Percentiles rank a stretch among this genome's conserved stretches.
These are phyloP conservation scores for Dastarcus helophoroides DNA, from an alignment of 2,888 invertebrate species.

Conservation along the genomic window DNA sequence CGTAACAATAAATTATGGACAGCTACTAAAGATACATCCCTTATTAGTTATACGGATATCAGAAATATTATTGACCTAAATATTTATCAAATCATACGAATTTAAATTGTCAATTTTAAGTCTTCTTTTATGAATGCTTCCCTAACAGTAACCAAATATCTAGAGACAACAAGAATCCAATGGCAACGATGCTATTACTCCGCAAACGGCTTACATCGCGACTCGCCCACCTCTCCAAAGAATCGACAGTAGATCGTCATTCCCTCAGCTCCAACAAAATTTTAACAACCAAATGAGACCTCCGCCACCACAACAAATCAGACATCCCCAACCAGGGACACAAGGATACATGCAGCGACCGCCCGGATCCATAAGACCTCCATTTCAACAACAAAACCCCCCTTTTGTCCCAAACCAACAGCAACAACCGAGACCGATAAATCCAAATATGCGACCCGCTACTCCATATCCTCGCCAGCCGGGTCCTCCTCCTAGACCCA, in stretches of 20 bases:
- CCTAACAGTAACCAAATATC: too few species aligned
- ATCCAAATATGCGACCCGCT: conserved; percentile 32
- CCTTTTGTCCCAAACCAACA: conserved; percentile 13
- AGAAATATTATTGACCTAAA: too few species aligned
- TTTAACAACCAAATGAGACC: conserved; percentile 15
- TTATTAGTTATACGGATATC: too few species aligned
- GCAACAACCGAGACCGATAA: conserved; percentile 10
- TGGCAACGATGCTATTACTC: too few species aligned
- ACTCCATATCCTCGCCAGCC: conserved; percentile 43
- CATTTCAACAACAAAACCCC: conserved; percentile 12
- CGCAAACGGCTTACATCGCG: conserved; percentile 12
- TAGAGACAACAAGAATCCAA: too few species aligned
- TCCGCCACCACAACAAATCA: conserved; percentile 20
- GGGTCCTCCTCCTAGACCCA: conserved; percentile 21
- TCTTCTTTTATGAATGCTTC: too few species aligned
- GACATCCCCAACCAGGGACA: conserved; percentile 25
- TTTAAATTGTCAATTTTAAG: too few species aligned
- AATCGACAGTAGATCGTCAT: conserved; percentile 36
- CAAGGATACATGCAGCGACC: conserved; percentile 22
- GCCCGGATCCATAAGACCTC: conserved; percentile 14
- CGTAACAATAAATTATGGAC: too few species aligned
- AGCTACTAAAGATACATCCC: too few species aligned
- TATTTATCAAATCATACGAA: too few species aligned
- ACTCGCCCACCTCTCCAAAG: conserved; percentile 33
- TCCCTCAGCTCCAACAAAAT: conserved; percentile 10